phyloP scores from a whole-genome alignment of 2,113 vertebrate species.

The Origma solitaria region DNA sequence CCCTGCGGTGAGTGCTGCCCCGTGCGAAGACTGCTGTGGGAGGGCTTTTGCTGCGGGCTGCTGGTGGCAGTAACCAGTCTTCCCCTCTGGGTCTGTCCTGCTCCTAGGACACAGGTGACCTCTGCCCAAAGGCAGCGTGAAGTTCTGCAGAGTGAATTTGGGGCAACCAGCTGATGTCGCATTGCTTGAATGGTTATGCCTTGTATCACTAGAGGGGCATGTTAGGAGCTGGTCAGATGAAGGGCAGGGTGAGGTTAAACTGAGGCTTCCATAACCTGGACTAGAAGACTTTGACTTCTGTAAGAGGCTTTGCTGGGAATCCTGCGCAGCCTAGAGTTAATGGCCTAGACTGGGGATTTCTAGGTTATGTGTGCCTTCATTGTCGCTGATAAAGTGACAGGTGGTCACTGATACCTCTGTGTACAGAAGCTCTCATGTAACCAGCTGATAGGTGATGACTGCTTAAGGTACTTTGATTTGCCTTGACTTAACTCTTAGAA shows the following conservation, averaged over 20 bases:
- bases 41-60: not conserved
- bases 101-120: not conserved
- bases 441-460: not conserved
- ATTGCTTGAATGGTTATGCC: not conserved
- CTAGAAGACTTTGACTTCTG: not conserved
- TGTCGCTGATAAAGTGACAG: not conserved
- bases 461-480: not conserved
- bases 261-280: not conserved
- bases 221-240: not conserved
- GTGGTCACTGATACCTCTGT: not conserved
- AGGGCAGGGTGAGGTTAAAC: not conserved
- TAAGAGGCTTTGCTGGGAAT: not conserved
- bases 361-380: rapidly evolving
- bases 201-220: rapidly evolving
- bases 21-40: not conserved
- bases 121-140: not conserved
- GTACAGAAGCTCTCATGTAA: not conserved
- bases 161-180: not conserved
- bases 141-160: not conserved
- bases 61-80: not conserved
- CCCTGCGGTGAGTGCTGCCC: not conserved
- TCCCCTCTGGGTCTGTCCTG: not conserved
- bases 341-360: not conserved
- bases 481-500: not conserved
- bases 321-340: rapidly evolving